phyloP scores from a whole-genome alignment of 2,797 vertebrate genomes.

The Molothrus ater region DNA sequence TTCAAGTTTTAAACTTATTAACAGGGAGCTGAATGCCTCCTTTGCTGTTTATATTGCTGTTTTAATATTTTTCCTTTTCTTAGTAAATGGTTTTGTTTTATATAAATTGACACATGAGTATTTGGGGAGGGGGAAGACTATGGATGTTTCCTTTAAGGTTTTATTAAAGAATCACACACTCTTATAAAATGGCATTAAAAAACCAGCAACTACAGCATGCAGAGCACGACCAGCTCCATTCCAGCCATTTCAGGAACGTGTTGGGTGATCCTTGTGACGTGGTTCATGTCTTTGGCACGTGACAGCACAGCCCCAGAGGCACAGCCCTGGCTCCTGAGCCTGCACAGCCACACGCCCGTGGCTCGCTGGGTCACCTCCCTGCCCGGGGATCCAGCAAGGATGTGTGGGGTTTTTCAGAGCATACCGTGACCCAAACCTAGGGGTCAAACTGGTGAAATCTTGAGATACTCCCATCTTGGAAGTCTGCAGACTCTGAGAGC shows the following conservation, averaged over 20 bases:
- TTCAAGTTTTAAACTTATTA: neutral
- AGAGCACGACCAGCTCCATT: neutral
- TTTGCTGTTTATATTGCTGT: neutral
- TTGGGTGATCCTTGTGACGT: neutral
- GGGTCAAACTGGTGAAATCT: neutral
- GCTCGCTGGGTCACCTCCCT: neutral
- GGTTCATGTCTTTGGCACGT: neutral
- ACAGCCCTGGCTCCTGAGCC: neutral
- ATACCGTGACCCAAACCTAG: neutral
- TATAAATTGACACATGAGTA: neutral
- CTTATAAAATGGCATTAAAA: neutral
- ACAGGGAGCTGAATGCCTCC: neutral
- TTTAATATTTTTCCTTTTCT: neutral
- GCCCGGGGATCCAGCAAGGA: neutral
- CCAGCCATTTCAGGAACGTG: neutral
- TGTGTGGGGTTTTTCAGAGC: rapidly evolving
- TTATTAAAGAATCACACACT: neutral
- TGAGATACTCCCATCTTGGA: neutral
- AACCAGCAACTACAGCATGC: neutral
- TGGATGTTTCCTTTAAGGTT: neutral
- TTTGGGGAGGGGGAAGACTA: neutral
- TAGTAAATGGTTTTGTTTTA: neutral
- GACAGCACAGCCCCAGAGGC: neutral
- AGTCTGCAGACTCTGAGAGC: neutral
- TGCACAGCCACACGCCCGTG: rapidly evolving